Percentiles rank a stretch among this genome's conserved stretches.
phyloP scores from a whole-genome alignment of 2,797 vertebrate genomes.

The Botia kubotai region DNA sequence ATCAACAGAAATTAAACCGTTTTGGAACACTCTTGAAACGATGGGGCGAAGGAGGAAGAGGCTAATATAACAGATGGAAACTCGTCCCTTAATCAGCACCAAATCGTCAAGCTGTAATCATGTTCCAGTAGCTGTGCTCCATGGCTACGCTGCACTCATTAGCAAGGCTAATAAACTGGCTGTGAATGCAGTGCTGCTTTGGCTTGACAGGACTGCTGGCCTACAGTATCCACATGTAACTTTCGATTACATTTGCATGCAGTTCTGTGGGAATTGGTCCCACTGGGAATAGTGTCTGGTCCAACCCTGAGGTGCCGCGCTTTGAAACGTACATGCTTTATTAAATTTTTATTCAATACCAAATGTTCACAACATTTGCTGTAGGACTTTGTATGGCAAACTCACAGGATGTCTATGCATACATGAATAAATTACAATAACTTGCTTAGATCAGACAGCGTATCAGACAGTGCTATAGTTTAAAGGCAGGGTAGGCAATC shows the following conservation, averaged over 20 bases:
- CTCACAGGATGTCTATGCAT: background rate
- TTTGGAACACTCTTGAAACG: conserved; percentile 57
- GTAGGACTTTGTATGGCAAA: background rate
- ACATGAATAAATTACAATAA: too few species aligned
- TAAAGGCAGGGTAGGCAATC: too few species aligned
- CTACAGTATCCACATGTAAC: conserved; percentile 25
- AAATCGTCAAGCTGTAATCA: too few species aligned
- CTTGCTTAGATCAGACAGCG: too few species aligned
- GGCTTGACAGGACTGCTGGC: conserved; percentile 51
- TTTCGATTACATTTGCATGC: conserved; percentile 62
- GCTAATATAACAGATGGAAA: conserved; percentile 56
- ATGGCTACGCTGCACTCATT: conserved; percentile 69
- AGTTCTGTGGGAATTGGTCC: conserved; percentile 20
- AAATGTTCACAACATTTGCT: conserved; percentile 7
- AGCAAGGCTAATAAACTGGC: conserved; percentile 76
- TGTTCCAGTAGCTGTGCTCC: conserved; percentile 70
- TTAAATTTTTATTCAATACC: background rate
- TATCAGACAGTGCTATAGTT: too few species aligned
- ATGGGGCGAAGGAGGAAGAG: conserved; percentile 19
- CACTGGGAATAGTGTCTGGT: background rate
- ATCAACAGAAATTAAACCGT: conserved; percentile 55
- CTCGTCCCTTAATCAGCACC: conserved; percentile 54
- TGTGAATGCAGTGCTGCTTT: conserved; percentile 48
- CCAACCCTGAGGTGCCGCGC: too few species aligned
- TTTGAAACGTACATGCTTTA: background rate